These are phyloP conservation scores for Ichneumon xanthorius DNA, from an alignment of 2,888 invertebrate species.

Conservation along the genomic window DNA sequence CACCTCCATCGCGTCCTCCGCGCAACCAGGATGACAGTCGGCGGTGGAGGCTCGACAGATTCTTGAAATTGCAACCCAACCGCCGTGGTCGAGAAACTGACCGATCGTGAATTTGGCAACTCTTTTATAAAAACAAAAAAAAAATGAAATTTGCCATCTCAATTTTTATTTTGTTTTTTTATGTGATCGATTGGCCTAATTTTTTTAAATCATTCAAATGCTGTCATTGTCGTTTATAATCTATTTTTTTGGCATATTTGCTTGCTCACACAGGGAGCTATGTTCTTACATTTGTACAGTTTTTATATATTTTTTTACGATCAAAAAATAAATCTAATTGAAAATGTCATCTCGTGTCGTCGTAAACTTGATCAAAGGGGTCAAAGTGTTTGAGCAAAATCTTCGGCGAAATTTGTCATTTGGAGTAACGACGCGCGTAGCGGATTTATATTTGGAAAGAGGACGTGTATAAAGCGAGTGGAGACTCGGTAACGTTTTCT, in stretches of 20 bases:
- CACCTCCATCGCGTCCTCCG: slow-evolving; percentile 81
- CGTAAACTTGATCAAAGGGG: not conserved
- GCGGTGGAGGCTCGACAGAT: slow-evolving; percentile 75
- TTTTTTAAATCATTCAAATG: not conserved
- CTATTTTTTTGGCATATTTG: no score
- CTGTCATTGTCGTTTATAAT: no score
- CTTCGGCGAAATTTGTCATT: slow-evolving; percentile 1
- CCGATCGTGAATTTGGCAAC: no score
- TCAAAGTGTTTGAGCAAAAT: not conserved
- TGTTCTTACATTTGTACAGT: no score
- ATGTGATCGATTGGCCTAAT: not conserved
- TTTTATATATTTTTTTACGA: not conserved
- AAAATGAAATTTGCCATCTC: no score
- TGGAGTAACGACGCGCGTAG: not conserved
- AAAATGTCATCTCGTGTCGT: not conserved
- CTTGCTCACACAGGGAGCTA: no score
- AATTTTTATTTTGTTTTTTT: not conserved
- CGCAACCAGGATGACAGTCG: slow-evolving; percentile 80
- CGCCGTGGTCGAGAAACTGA: not conserved
- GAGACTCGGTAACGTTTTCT: slow-evolving; percentile 22
- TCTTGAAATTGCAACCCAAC: slow-evolving; percentile 36
- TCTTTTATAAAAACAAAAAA: no score
- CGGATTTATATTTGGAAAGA: slow-evolving; percentile 37
- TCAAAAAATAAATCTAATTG: not conserved
- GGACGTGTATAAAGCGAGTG: not conserved